Evolutionary conservation across 2,888 invertebrate species (phyloP).

Genomic region (Omphaloscelis lunosa): DNA sequence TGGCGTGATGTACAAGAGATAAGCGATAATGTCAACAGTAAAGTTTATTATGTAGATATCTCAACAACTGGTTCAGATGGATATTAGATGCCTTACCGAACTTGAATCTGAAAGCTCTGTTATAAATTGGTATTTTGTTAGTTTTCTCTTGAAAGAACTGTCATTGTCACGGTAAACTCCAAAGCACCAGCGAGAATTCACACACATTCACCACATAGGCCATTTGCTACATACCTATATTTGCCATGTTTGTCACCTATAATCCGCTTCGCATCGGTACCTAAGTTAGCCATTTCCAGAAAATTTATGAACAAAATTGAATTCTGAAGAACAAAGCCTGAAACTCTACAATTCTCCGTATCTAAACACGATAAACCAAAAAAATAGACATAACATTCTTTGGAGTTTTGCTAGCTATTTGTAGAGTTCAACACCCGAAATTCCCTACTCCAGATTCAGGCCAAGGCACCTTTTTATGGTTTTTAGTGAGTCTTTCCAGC

Average conservation of each 20-base stretch:
- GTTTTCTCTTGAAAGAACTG: not conserved
- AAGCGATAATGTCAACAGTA: conserved; percentile 37
- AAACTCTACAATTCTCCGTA: not conserved
- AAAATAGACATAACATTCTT: not conserved
- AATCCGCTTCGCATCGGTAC: not conserved
- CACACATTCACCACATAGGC: not conserved
- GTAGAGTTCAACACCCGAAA: not conserved
- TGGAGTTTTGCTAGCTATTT: not conserved
- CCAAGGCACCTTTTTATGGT: not conserved
- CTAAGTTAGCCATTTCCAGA: not conserved
- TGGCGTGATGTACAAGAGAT: conserved; percentile 33
- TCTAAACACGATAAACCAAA: not conserved
- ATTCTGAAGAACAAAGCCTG: not conserved
- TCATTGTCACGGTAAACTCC: not conserved
- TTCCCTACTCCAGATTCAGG: not conserved
- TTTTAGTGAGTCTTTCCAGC: not conserved
- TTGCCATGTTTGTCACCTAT: not conserved
- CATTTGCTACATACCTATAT: not conserved
- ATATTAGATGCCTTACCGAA: not conserved
- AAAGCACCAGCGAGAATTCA: not conserved
- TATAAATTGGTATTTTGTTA: not conserved
- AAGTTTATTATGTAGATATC: not conserved
- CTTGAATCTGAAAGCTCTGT: not conserved
- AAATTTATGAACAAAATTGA: not conserved
- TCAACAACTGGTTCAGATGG: not conserved